Evolutionary conservation across 2,888 invertebrate species (phyloP).

Genomic region (Gastracanthus pulcherrimus): DNA sequence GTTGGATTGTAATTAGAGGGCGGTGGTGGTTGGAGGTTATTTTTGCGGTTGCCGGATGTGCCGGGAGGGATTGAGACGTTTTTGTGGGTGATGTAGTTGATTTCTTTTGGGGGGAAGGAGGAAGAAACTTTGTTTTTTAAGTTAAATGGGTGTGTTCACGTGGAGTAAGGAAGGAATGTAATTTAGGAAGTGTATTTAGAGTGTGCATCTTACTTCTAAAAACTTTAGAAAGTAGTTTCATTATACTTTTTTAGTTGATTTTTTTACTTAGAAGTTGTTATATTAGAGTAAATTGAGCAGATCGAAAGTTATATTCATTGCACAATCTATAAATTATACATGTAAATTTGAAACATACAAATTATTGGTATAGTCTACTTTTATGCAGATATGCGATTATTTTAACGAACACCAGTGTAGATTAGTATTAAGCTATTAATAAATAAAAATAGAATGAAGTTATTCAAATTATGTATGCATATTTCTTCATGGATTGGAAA

Average conservation of each 20-base stretch:
- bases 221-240: too few relatives aligned
- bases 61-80: background rate
- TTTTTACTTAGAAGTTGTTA: too few relatives aligned
- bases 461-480: background rate
- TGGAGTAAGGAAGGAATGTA: too few relatives aligned
- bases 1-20: conserved; percentile 8
- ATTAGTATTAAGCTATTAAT: background rate
- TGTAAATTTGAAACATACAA: background rate
- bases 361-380: background rate
- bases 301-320: too few relatives aligned
- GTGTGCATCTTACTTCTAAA: too few relatives aligned
- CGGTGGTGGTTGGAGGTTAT: background rate
- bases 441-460: background rate
- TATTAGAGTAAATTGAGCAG: too few relatives aligned
- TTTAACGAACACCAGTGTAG: background rate
- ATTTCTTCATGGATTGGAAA: background rate
- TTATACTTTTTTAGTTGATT: too few relatives aligned
- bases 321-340: background rate
- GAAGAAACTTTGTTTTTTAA: background rate
- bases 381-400: background rate
- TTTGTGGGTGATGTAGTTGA: too few relatives aligned
- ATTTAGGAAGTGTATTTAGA: too few relatives aligned
- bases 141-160: too few relatives aligned
- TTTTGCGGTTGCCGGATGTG: background rate
- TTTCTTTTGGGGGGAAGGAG: background rate